Conservation (phyloP, 2,797 vertebrate genomes). For the Alauda arvensis region DNA sequence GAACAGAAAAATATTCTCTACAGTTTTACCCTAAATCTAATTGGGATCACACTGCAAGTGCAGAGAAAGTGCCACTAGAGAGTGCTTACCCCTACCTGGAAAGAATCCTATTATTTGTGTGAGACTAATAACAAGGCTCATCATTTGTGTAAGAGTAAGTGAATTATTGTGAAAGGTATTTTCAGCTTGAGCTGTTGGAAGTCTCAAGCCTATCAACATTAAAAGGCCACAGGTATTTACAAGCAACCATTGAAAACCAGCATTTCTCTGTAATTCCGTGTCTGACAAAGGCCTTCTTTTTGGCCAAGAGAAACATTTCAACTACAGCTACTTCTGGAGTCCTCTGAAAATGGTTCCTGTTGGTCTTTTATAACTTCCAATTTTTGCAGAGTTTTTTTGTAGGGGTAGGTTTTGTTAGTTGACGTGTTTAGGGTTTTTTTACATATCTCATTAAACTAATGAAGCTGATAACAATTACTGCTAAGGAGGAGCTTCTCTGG, state of each 20-base stretch:
- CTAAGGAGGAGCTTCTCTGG: not conserved
- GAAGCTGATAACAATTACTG: not conserved
- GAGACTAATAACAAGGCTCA: not conserved
- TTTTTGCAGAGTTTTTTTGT: not conserved
- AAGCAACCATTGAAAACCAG: not conserved
- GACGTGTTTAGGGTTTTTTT: not conserved
- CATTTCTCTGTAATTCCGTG: accelerated
- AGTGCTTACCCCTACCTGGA: not conserved
- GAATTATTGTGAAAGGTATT: not conserved
- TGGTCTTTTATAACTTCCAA: accelerated
- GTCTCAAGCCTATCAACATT: not conserved
- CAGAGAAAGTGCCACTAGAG: not conserved
- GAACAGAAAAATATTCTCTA: not conserved
- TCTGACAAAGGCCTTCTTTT: not conserved
- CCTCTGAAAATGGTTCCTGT: not conserved
- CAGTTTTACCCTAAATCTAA: not conserved
- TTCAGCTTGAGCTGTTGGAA: not conserved
- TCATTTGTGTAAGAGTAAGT: not conserved
- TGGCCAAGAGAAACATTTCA: not conserved
- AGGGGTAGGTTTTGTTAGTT: not conserved
- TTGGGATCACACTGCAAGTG: accelerated
- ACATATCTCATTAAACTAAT: not conserved
- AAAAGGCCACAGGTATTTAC: not conserved
- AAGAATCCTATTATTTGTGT: not conserved
- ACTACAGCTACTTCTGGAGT: not conserved